Base-by-base conservation (phyloP, 1,140 invertebrate species). In the Arion vulgaris region DNA sequence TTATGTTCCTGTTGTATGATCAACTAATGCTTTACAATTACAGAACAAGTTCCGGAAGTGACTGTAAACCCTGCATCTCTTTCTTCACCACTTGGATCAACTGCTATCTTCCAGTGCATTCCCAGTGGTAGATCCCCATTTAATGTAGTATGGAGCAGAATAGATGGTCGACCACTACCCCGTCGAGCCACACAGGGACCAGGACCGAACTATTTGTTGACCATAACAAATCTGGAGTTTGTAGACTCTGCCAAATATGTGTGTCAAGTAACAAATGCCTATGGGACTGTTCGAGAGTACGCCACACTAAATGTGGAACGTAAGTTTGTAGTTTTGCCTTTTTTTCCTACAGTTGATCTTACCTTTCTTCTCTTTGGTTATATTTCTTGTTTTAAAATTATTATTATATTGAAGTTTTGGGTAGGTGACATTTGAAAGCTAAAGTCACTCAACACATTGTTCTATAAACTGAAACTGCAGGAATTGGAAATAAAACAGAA, bases 161-260 rank as follows among this genome's bases (percentile, higher is more conserved):
- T 87, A 28, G 90, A 92, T 80, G 88, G 90, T 39, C 86, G 87
- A 34, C 88, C 84, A 66, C 78, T 92, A 36, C 84, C 91, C 23
- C 23, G 66, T 19, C 9, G 51, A 5, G 71, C 78, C 19, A 78
- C 85, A 32, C 83, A 88, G 0, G 80, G 85, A 17, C 80, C 86
- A 1, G 83, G 83, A 17, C 85, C 87, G 9, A 81, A 86, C 15
- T 86, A 91, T 75, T 76, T 84, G 13, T 79, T 92, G 80, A 89
- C 88, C 26, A 87, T 92, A n/a, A 77, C 83, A 36, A 76, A 88
- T 38, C 68, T 91, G 66, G 81, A 85, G 39, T 83, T 86, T 72
- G 82, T 78, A 13, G 97, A 99, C 89, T 95, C 95, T 76, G 97
- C 97, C 71, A 94, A 94, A 51, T 98, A 98, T 90, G 94, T 97